These are phyloP conservation scores for Sebastes nivosus DNA, from an alignment of 2,797 vertebrate genomes.

Conservation along the genomic window DNA sequence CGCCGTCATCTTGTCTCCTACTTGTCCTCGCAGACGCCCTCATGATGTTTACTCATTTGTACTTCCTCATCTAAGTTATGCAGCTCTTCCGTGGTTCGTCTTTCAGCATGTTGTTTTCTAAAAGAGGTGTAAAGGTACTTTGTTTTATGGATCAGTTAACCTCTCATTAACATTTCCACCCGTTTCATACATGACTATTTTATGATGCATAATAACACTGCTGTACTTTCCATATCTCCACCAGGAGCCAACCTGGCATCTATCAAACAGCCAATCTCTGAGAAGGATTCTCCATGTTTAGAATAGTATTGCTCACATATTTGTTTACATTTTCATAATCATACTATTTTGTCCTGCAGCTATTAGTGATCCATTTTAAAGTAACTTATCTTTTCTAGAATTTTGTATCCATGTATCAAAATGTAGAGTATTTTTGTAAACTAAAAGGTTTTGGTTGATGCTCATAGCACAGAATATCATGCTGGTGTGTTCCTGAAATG, in stretches of 20 bases:
- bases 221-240: slow-evolving; percentile 68
- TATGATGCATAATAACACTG: slow-evolving; percentile 52
- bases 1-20: slow-evolving; percentile 48
- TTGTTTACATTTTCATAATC: slow-evolving; percentile 81
- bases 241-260: slow-evolving; percentile 57
- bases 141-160: slow-evolving; percentile 55
- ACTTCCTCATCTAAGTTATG: slow-evolving; percentile 66
- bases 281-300: slow-evolving; percentile 46
- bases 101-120: slow-evolving; percentile 50
- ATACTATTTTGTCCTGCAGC: slow-evolving; percentile 69
- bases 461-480: slow-evolving; percentile 78
- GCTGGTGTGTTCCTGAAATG: slow-evolving; percentile 63
- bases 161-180: slow-evolving; percentile 59
- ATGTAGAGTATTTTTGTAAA: slow-evolving; percentile 87
- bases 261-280: slow-evolving; percentile 51
- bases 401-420: slow-evolving; percentile 83
- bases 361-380: slow-evolving; percentile 79
- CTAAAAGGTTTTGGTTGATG: slow-evolving; percentile 75
- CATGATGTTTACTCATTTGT: slow-evolving; percentile 69
- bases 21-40: slow-evolving; percentile 40
- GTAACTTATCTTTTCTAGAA: slow-evolving; percentile 81
- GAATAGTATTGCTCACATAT: slow-evolving; percentile 50
- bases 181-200: slow-evolving; percentile 55
- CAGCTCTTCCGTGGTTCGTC: slow-evolving; percentile 57
- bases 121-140: slow-evolving; percentile 68